phyloP scores from a whole-genome alignment of 2,113 vertebrate species.

The Amblyornis subalaris region DNA sequence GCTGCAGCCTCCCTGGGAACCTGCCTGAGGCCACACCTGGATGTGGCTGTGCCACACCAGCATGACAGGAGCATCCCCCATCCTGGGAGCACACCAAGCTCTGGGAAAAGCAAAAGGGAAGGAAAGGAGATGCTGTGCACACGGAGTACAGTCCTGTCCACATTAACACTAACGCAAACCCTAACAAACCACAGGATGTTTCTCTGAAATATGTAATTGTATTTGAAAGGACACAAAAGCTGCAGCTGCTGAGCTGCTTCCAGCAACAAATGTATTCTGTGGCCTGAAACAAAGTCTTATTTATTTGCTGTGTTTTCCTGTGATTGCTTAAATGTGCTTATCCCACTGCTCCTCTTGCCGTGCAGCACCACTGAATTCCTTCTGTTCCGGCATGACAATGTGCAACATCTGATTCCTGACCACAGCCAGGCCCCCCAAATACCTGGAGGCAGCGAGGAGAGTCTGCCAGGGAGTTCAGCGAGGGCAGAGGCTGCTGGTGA shows the following conservation, averaged over 20 bases:
- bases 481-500: not conserved
- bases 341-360: not conserved
- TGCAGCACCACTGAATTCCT: not conserved
- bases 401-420: not conserved
- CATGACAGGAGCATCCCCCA: not conserved
- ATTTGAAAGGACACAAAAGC: not conserved
- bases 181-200: not conserved
- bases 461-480: not conserved
- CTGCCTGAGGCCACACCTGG: not conserved
- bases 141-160: not conserved
- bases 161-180: not conserved
- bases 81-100: accelerated
- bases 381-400: not conserved
- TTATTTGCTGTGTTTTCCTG: not conserved
- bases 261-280: not conserved
- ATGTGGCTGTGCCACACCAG: not conserved
- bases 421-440: not conserved
- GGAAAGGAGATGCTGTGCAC: not conserved
- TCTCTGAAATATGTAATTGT: not conserved
- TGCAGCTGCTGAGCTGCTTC: conserved; percentile 3
- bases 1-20: not conserved
- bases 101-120: not conserved
- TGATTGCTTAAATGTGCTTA: not conserved
- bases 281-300: not conserved
- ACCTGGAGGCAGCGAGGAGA: not conserved